Percentiles rank a stretch among this genome's conserved stretches.
Conservation (phyloP, 2,113 vertebrate species). For the Petrocephalus zakoni region DNA sequence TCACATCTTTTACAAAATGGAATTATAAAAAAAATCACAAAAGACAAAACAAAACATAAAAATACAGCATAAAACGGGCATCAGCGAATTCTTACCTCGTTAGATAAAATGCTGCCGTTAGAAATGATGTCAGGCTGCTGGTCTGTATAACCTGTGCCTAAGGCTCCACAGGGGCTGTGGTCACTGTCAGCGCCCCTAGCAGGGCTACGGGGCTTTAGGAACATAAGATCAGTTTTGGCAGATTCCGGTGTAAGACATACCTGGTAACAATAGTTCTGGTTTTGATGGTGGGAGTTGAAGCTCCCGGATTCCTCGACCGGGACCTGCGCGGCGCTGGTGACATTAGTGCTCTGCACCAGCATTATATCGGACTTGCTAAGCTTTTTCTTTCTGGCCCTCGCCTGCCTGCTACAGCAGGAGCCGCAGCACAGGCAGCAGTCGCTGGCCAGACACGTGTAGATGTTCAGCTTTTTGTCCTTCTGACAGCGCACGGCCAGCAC, state of each 20-base stretch:
- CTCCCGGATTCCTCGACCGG: constrained; percentile 80
- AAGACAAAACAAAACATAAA: not conserved
- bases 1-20: not conserved
- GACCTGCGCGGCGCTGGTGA: constrained; percentile 69
- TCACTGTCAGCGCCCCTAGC: constrained; percentile 82
- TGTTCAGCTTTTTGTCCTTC: constrained; percentile 92
- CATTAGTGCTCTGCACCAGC: constrained; percentile 88
- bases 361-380: constrained; percentile 98
- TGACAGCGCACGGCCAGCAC: constrained; percentile 90
- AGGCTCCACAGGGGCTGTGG: constrained; percentile 86
- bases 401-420: constrained; percentile 78
- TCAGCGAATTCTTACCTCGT: constrained; percentile 73
- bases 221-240: constrained; percentile 97
- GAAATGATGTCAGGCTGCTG: constrained; percentile 97
- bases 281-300: constrained; percentile 86
- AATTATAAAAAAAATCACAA: not conserved
- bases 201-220: constrained; percentile 92
- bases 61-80: constrained; percentile 6
- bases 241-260: constrained; percentile 97
- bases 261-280: constrained; percentile 98
- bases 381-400: constrained; percentile 88
- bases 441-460: constrained; percentile 82
- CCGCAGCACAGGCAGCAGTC: constrained; percentile 87
- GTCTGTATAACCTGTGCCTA: constrained; percentile 84
- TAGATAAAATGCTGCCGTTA: constrained; percentile 90